Percentiles rank a stretch among this genome's conserved stretches.
Conservation (phyloP, 2,888 invertebrate genomes). For the Malthinus seriepunctatus region DNA sequence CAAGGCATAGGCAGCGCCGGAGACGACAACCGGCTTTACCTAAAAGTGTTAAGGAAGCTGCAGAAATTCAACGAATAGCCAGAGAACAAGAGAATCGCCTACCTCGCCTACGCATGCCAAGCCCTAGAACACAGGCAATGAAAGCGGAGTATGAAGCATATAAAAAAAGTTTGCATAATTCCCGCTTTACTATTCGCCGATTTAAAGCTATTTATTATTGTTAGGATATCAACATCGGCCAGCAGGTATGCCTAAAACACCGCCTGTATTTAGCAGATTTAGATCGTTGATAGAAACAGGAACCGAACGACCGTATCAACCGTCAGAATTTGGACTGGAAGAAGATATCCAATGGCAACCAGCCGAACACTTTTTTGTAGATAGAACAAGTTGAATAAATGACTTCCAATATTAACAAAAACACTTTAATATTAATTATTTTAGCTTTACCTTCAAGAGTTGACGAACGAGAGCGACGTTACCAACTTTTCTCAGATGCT, state of each 20-base stretch:
- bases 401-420: not conserved
- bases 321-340: constrained; percentile 33
- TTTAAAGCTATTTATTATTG: constrained; percentile 3
- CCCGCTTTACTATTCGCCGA: not conserved
- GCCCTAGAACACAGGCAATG: not conserved
- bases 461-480: constrained; percentile 10
- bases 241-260: constrained; percentile 34
- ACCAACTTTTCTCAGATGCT: constrained; percentile 18
- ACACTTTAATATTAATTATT: not conserved
- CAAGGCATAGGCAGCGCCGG: not conserved
- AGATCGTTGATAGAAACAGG: constrained; percentile 1
- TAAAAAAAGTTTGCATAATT: constrained; percentile 1
- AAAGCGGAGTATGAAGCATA: constrained; percentile 6
- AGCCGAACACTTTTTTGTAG: constrained; percentile 25
- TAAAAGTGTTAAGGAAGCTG: not conserved
- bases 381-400: constrained; percentile 2
- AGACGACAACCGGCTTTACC: not conserved
- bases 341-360: constrained; percentile 28
- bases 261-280: constrained; percentile 38
- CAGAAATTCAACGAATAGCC: not conserved
- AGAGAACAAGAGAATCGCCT: not conserved
- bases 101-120: not conserved
- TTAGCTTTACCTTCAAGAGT: constrained; percentile 10
- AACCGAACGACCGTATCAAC: constrained; percentile 19
- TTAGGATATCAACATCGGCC: constrained; percentile 25